Evolutionary conservation across 2,113 vertebrate species (phyloP).

Genomic region (Clarias macrocephalus): DNA sequence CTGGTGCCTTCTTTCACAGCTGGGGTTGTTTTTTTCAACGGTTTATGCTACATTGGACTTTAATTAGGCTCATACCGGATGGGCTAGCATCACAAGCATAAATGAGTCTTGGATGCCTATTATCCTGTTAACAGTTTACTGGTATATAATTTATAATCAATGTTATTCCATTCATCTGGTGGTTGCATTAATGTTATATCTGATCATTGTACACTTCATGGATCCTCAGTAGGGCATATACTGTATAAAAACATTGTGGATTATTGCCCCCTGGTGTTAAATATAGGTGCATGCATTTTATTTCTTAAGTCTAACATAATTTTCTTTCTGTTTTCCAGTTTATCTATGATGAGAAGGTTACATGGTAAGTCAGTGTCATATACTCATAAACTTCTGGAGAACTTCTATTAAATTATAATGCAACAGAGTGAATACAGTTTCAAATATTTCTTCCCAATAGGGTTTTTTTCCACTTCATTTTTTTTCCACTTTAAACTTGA

Average conservation of each 20-base stretch:
- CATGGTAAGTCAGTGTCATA: constrained; percentile 80
- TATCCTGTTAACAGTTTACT: no score
- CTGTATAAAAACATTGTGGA: neutral
- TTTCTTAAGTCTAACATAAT: constrained; percentile 16
- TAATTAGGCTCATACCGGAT: no score
- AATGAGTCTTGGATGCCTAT: no score
- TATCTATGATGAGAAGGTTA: constrained; percentile 96
- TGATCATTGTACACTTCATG: no score
- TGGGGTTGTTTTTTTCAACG: no score
- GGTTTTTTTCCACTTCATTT: neutral
- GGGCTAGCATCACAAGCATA: no score
- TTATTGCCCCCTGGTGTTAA: constrained; percentile 48
- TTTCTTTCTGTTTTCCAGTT: constrained; percentile 75
- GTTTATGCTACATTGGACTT: no score
- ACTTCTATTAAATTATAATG: neutral
- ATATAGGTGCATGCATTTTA: neutral
- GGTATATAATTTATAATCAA: no score
- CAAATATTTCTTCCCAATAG: neutral
- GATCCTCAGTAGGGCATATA: no score
- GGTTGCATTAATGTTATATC: no score
- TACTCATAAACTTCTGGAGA: neutral
- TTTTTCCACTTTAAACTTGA: neutral
- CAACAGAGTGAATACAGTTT: neutral
- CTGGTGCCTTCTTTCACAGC: no score
- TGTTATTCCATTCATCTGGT: no score